Conservation (phyloP, 2,888 invertebrate species). For the Drosophila testacea region DNA sequence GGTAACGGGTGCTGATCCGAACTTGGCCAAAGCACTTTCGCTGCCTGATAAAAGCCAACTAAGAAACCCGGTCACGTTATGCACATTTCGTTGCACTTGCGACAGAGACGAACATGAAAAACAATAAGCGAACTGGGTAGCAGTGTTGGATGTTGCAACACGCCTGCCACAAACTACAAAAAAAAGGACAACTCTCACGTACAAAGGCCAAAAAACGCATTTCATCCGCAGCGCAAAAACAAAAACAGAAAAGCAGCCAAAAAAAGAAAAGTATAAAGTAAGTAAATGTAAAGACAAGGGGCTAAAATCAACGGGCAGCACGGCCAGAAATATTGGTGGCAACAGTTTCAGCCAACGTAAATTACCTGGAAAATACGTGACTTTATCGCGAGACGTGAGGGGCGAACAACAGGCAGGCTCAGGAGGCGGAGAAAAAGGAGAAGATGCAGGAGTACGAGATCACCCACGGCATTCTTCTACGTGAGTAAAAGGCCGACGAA, state of each 20-base stretch:
- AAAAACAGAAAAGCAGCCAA: constrained; percentile 5
- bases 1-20: constrained; percentile 13
- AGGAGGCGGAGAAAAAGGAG: neutral
- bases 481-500: constrained; percentile 50
- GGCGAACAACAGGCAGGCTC: constrained; percentile 33
- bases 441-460: neutral
- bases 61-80: constrained; percentile 81
- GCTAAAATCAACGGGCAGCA: constrained; percentile 61
- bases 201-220: constrained; percentile 80
- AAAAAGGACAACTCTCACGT: constrained; percentile 70
- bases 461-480: constrained; percentile 33
- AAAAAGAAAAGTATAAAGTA: constrained; percentile 3
- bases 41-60: constrained; percentile 67
- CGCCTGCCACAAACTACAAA: neutral
- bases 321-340: constrained; percentile 79
- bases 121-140: constrained; percentile 61
- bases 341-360: constrained; percentile 83
- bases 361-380: constrained; percentile 85
- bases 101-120: constrained; percentile 46
- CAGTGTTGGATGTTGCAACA: constrained; percentile 2
- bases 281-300: constrained; percentile 18
- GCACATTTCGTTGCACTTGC: constrained; percentile 77
- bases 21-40: constrained; percentile 62
- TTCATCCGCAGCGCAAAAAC: constrained; percentile 54
- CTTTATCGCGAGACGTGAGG: constrained; percentile 72